A percentile compares a stretch with the other conserved stretches of the same genome.
Conservation (phyloP, 1,140 invertebrate genomes). For the Drosophila saltans region DNA sequence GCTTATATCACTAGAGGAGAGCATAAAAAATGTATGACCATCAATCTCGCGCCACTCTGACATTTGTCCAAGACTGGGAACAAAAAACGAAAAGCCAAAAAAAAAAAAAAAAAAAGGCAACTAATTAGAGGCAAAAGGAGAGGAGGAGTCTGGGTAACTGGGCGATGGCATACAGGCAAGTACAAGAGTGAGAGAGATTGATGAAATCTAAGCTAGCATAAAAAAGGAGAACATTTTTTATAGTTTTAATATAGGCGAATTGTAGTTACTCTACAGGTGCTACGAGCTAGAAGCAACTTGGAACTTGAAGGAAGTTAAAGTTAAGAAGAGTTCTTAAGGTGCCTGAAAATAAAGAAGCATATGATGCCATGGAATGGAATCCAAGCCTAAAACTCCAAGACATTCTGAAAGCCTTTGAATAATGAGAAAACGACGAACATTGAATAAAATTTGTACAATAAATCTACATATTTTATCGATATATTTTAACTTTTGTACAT, state of each 20-base stretch:
- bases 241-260: background rate
- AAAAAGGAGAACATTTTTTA: slow-evolving; percentile 1
- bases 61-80: slow-evolving; percentile 43
- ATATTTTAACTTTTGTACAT: too few species aligned
- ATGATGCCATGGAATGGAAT: too few species aligned
- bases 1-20: slow-evolving; percentile 54
- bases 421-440: too few species aligned
- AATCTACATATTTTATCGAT: too few species aligned
- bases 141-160: background rate
- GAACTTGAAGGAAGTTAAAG: too few species aligned
- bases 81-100: slow-evolving; percentile 19
- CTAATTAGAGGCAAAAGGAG: slow-evolving; percentile 61
- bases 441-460: too few species aligned
- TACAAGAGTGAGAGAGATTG: slow-evolving; percentile 13
- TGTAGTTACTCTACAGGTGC: background rate
- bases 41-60: slow-evolving; percentile 61
- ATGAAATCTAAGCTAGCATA: slow-evolving; percentile 20
- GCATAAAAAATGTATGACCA: slow-evolving; percentile 72
- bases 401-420: too few species aligned
- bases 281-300: too few species aligned
- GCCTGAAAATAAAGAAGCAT: too few species aligned
- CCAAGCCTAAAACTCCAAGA: too few species aligned
- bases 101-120: slow-evolving; percentile 58
- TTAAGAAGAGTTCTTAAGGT: too few species aligned
- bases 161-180: slow-evolving; percentile 12